phyloP scores from a whole-genome alignment of 2,888 invertebrate species.

The Chymomyza fuscimana region DNA sequence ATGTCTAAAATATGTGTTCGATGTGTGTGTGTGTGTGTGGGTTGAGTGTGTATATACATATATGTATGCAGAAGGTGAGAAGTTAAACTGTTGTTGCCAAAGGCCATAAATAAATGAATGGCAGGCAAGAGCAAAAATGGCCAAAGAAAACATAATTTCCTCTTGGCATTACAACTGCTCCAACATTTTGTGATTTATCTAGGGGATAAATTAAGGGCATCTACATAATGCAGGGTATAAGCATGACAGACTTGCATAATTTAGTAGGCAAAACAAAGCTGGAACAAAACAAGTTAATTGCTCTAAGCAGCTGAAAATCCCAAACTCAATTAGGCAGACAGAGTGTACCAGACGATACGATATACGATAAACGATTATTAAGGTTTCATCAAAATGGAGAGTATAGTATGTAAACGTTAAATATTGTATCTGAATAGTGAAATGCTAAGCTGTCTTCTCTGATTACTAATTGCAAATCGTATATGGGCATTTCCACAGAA shows the following conservation, averaged over 20 bases:
- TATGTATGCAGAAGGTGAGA: neutral
- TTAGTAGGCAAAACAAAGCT: neutral
- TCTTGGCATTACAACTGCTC: neutral
- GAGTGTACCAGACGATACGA: neutral
- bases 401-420: too few species aligned
- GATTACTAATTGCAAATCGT: too few species aligned
- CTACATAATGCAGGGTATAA: neutral
- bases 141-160: conserved; percentile 8
- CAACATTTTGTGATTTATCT: conserved; percentile 4
- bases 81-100: neutral
- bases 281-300: neutral
- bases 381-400: too few species aligned
- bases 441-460: too few species aligned
- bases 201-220: neutral
- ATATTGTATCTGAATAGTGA: too few species aligned
- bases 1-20: neutral
- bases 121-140: conserved; percentile 1
- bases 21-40: neutral
- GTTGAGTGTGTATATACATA: neutral
- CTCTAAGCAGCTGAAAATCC: neutral
- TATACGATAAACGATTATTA: too few species aligned
- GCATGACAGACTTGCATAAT: neutral
- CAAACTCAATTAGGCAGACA: neutral
- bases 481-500: too few species aligned
- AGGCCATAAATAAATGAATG: conserved; percentile 7